Percentiles rank a stretch among this genome's conserved stretches.
Evolutionary conservation across 2,888 invertebrate genomes (phyloP).

Genomic region (Azorinus chamasolen): DNA sequence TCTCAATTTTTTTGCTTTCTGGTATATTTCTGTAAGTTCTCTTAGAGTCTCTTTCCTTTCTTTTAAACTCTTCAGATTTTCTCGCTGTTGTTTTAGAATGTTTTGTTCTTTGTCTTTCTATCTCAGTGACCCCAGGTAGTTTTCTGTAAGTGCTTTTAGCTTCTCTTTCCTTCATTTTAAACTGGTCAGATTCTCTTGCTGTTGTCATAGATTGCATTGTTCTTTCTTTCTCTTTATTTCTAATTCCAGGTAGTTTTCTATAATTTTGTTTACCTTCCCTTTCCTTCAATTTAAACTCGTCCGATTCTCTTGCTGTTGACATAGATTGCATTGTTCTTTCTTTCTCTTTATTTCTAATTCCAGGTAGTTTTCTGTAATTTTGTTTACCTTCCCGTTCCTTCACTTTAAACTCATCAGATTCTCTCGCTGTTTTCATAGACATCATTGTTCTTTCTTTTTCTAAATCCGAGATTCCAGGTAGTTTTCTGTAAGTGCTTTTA

Average conservation of each 20-base stretch:
- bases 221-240: background rate
- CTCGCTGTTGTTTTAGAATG: constrained; percentile 5
- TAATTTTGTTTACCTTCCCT: background rate
- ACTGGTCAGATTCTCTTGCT: background rate
- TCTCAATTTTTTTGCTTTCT: too few species aligned
- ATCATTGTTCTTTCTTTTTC: background rate
- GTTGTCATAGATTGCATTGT: background rate
- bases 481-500: background rate
- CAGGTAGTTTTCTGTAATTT: background rate
- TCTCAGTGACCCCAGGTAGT: background rate
- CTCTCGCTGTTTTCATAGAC: background rate
- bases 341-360: background rate
- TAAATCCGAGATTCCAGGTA: too few species aligned
- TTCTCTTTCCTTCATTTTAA: constrained; percentile 2
- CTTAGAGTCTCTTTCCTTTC: background rate
- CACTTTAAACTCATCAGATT: background rate
- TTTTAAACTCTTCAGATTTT: constrained; percentile 10
- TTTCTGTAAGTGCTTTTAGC: background rate
- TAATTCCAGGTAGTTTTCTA: background rate
- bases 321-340: too few species aligned
- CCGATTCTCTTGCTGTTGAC: background rate
- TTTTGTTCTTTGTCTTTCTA: background rate
- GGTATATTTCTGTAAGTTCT: background rate
- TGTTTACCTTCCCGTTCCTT: background rate
- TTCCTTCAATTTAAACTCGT: background rate